Evolutionary conservation across 2,113 vertebrate species (phyloP).

Genomic region (Mormyrus lacerda): DNA sequence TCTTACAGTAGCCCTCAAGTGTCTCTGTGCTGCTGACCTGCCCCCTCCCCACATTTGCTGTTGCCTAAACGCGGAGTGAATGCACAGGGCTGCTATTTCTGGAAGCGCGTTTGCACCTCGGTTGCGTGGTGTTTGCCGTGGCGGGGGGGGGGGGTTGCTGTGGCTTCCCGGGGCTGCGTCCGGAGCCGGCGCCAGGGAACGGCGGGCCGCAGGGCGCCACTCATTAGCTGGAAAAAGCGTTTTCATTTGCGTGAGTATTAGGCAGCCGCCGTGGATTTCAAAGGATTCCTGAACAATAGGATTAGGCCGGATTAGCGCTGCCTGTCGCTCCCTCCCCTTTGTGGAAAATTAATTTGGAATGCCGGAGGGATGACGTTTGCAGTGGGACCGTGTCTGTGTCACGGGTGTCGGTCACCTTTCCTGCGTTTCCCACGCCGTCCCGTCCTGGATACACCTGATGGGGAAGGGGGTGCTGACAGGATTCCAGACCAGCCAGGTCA

Average conservation of each 20-base stretch:
- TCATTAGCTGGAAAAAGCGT: conserved; percentile 51
- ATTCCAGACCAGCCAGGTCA: background rate
- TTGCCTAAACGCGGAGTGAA: background rate
- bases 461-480: background rate
- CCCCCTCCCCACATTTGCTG: background rate
- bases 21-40: background rate
- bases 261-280: conserved; percentile 52
- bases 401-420: conserved; percentile 35
- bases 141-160: background rate
- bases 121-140: background rate
- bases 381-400: background rate
- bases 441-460: background rate
- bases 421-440: background rate
- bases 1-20: background rate
- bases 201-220: conserved; percentile 46
- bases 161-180: background rate
- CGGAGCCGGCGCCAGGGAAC: conserved; percentile 7
- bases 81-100: background rate
- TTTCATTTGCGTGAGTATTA: conserved; percentile 48
- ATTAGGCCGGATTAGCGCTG: conserved; percentile 63
- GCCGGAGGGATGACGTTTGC: conserved; percentile 35
- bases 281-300: conserved; percentile 55
- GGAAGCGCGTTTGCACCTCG: background rate
- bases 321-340: conserved; percentile 46
- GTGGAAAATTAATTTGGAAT: conserved; percentile 55